A percentile compares a stretch with the other conserved stretches of the same genome.
phyloP scores from a whole-genome alignment of 2,888 invertebrate species.

The Coleophora flavipennella region DNA sequence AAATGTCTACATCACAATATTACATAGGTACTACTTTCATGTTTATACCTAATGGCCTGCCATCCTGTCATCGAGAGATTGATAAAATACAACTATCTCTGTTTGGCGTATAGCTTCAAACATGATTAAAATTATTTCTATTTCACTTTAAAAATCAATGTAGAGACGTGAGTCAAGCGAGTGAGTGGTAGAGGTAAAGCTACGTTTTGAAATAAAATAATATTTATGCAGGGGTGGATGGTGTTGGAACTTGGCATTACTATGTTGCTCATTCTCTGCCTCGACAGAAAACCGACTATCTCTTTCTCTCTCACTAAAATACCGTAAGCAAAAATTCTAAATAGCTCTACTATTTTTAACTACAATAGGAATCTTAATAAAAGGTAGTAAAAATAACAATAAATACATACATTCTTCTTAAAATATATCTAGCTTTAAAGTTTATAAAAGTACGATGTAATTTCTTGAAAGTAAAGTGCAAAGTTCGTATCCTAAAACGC shows the following conservation, averaged over 20 bases:
- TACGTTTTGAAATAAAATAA: not conserved
- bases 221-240: not conserved
- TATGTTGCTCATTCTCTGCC: not conserved
- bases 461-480: conserved; percentile 10
- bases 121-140: not conserved
- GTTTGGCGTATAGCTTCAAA: too few relatives aligned
- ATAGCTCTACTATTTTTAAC: not conserved
- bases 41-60: too few relatives aligned
- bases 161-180: conserved; percentile 1
- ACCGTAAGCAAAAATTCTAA: not conserved
- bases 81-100: too few relatives aligned
- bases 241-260: not conserved
- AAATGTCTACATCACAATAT: too few relatives aligned
- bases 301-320: conserved; percentile 4
- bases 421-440: not conserved
- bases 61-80: too few relatives aligned
- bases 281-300: not conserved
- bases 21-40: too few relatives aligned
- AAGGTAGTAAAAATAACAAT: not conserved
- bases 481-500: conserved; percentile 43
- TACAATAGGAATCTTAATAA: not conserved
- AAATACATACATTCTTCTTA: not conserved
- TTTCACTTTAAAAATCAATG: conserved; percentile 15
- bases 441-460: not conserved
- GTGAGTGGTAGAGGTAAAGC: too few relatives aligned